Evolutionary conservation across 2,888 invertebrate species (phyloP), one percentile per base, ranked within the genome.

Genomic region (Cantharis nigra): DNA sequence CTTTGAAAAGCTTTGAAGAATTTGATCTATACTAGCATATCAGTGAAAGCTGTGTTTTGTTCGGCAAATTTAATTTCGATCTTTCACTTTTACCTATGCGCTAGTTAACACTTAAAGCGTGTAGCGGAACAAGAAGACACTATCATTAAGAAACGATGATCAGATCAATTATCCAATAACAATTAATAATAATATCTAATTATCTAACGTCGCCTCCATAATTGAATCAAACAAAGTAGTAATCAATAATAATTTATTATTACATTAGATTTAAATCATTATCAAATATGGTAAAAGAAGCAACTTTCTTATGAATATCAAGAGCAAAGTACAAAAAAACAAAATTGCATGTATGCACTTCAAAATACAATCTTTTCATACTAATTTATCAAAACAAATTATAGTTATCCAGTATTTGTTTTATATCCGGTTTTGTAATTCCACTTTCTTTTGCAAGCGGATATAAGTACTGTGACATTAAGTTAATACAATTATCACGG

Each of bases 1-100:
- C n/a, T n/a, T 49, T n/a, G 49, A 49, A 49, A 49, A 49, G 49
- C 49, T 49, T n/a, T 49, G 4, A 49, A 49, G n/a, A 49, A 49
- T 49, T 49, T 49, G 49, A 49, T 49, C 49, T 49, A n/a, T 49
- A 49, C 49, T 49, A 49, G n/a, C 49, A 49, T 62, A 71, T 69
- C 73, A 84, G 84, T 85, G 84, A 85, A 85, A 85, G 84, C 83
- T 79, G 78, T 69, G 81, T 81, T 83, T 83, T 83, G 83, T 83
- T 82, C 81, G 80, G 81, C 79, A 81, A 63, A 77, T 72, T 83
- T 81, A 81, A 81, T 78, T 78, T 74, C 74, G 64, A 76, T 85
- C 84, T 85, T 86, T 86, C 86, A 86, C 86, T 86, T 86, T 86
- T 85, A 84, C 83, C 78, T 74, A 78, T 83, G 84, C 82, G 80